Percentiles rank a stretch among this genome's conserved stretches.
Evolutionary conservation across 2,113 vertebrate species (phyloP).

Genomic region (Podocnemis expansa): DNA sequence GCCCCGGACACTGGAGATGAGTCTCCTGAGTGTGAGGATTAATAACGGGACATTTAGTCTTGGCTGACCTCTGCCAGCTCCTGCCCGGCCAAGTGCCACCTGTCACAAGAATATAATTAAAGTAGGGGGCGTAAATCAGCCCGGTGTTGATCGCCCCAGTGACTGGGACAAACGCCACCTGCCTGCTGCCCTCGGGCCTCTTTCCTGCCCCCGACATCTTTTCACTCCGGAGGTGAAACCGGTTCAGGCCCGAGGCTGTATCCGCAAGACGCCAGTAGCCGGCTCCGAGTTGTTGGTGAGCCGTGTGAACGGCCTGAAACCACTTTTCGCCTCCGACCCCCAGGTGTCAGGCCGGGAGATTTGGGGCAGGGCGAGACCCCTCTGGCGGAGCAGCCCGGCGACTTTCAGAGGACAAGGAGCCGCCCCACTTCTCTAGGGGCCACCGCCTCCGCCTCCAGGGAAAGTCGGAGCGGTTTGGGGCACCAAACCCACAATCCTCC

Average conservation of each 20-base stretch:
- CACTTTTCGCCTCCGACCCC: no score
- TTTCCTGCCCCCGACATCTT: constrained; percentile 64
- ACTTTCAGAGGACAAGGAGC: no score
- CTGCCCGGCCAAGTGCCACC: constrained; percentile 69
- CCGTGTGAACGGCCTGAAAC: not conserved
- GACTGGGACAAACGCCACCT: constrained; percentile 79
- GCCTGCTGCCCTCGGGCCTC: no score
- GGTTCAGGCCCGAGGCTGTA: not conserved
- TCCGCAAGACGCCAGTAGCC: no score
- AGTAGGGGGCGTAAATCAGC: constrained; percentile 67
- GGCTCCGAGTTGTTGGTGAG: not conserved
- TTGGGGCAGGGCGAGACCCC: no score
- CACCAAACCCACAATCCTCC: not conserved
- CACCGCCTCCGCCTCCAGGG: not conserved
- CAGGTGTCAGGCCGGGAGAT: no score
- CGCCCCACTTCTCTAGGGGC: no score
- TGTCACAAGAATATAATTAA: constrained; percentile 74
- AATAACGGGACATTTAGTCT: not conserved
- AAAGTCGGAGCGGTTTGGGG: not conserved
- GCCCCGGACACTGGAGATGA: not conserved
- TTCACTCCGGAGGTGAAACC: constrained; percentile 13
- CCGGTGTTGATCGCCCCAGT: constrained; percentile 77
- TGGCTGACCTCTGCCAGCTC: constrained; percentile 42
- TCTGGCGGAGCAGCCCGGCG: no score
- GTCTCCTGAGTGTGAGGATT: not conserved